These are phyloP conservation scores for Tachina fera DNA, from an alignment of 2,888 invertebrate genomes.

Conservation along the genomic window DNA sequence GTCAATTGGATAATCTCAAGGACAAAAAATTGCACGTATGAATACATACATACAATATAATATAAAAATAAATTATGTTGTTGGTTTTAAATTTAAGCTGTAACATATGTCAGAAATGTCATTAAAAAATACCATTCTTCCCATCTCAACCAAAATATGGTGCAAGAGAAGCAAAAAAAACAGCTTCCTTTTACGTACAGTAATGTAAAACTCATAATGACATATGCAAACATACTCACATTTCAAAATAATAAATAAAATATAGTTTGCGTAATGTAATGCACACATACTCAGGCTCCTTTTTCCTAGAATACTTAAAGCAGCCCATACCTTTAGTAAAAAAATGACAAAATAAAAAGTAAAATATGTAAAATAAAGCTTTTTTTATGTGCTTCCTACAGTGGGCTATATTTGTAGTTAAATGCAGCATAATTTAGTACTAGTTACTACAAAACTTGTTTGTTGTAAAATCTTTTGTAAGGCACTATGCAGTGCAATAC, in stretches of 20 bases:
- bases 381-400: not conserved
- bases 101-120: slow-evolving; percentile 60
- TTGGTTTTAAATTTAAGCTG: slow-evolving; percentile 51
- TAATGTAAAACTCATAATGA: slow-evolving; percentile 43
- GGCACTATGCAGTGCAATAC: too few species aligned
- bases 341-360: not conserved
- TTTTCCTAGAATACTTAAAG: not conserved
- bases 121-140: slow-evolving; percentile 6
- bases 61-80: slow-evolving; percentile 36
- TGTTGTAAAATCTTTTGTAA: not conserved
- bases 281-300: not conserved
- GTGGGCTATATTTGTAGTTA: not conserved
- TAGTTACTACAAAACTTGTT: not conserved
- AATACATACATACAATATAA: not conserved
- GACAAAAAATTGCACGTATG: slow-evolving; percentile 17
- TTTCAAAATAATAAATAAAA: slow-evolving; percentile 39
- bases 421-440: not conserved
- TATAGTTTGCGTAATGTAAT: slow-evolving; percentile 47
- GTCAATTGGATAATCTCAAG: slow-evolving; percentile 43
- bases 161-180: slow-evolving; percentile 15
- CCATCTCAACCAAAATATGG: not conserved
- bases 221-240: slow-evolving; percentile 2
- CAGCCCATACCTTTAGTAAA: not conserved
- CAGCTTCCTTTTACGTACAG: slow-evolving; percentile 38
- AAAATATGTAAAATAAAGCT: slow-evolving; percentile 4